These are phyloP conservation scores for Arctopsyche grandis DNA, from an alignment of 1,140 invertebrate genomes.

Conservation along the genomic window DNA sequence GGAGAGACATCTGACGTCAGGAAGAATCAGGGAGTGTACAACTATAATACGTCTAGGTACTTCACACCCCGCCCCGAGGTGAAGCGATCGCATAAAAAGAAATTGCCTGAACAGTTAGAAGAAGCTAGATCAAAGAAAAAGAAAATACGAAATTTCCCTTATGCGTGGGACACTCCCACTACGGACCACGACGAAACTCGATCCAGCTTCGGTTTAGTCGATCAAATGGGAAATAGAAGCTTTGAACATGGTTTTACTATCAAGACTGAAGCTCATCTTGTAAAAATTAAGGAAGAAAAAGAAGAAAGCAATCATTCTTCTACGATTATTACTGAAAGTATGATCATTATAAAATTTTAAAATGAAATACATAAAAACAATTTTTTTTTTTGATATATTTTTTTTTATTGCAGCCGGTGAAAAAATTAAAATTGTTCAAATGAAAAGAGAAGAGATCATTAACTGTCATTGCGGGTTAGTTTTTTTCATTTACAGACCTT, in stretches of 20 bases:
- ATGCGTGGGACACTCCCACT: constrained; percentile 27
- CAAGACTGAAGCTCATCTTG: not conserved
- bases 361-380: too few relatives aligned
- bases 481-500: too few relatives aligned
- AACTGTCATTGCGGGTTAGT: constrained; percentile 81
- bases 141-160: not conserved
- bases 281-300: constrained; percentile 34
- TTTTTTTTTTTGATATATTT: too few relatives aligned
- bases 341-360: too few relatives aligned
- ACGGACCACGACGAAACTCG: constrained; percentile 48
- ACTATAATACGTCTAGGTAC: constrained; percentile 38
- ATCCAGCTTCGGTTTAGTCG: constrained; percentile 48
- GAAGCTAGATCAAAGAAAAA: constrained; percentile 38
- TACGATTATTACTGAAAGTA: constrained; percentile 48
- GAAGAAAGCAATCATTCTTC: constrained; percentile 44
- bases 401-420: constrained; percentile 64
- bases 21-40: constrained; percentile 48
- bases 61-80: constrained; percentile 27
- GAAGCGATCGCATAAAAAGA: constrained; percentile 42
- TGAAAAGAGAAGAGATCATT: constrained; percentile 83
- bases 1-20: constrained; percentile 52
- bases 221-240: constrained; percentile 15
- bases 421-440: constrained; percentile 73
- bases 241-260: not conserved
- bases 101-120: not conserved